These are phyloP conservation scores for Botia kubotai DNA, from an alignment of 2,797 vertebrate genomes.

Conservation along the genomic window DNA sequence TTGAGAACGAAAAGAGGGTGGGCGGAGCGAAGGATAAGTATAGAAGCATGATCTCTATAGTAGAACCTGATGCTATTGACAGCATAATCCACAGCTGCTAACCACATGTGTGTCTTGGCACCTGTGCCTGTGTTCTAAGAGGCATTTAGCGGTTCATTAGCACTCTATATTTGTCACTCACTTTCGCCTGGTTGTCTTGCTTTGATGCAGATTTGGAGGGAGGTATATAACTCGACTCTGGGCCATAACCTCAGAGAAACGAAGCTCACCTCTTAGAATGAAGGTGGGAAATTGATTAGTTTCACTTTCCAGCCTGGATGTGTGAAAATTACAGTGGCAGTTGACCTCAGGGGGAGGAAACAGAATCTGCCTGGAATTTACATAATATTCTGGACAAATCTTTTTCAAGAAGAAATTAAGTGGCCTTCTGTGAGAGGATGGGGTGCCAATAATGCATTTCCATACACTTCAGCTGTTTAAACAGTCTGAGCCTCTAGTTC, in stretches of 20 bases:
- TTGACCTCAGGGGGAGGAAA: conserved; percentile 64
- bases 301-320: conserved; percentile 62
- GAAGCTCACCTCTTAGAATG: conserved; percentile 35
- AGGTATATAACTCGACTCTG: conserved; percentile 58
- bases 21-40: conserved; percentile 45
- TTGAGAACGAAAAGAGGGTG: conserved; percentile 4
- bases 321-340: conserved; percentile 62
- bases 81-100: conserved; percentile 74
- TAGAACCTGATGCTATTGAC: conserved; percentile 68
- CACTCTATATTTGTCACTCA: conserved; percentile 70
- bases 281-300: conserved; percentile 67
- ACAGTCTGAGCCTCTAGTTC: background rate
- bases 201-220: conserved; percentile 31
- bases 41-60: conserved; percentile 67
- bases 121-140: conserved; percentile 61
- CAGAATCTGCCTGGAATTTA: conserved; percentile 63
- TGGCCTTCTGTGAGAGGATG: conserved; percentile 25
- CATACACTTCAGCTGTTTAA: background rate
- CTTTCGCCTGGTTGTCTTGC: conserved; percentile 56
- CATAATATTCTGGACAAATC: conserved; percentile 55
- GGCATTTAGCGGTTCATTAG: conserved; percentile 70
- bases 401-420: conserved; percentile 54
- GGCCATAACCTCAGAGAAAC: conserved; percentile 57
- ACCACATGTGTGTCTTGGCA: conserved; percentile 78
- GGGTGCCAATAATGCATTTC: conserved; percentile 40